Evolutionary conservation across 2,797 vertebrate species (phyloP), one percentile per base, ranked within the genome.

Genomic region (Amphiprion clarkii): DNA sequence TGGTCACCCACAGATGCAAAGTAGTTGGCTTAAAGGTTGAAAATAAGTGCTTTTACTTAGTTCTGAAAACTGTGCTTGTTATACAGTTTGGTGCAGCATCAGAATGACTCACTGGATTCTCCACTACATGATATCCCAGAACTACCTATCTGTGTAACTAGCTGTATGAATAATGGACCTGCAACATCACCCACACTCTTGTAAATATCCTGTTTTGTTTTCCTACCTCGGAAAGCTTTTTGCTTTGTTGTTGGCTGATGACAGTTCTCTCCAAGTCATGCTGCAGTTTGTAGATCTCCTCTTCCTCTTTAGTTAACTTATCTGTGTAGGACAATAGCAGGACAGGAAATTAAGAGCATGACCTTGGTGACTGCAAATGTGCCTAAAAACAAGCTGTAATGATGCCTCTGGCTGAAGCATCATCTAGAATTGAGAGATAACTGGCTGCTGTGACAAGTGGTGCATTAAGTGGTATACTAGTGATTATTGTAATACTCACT

Each of bases 231-330:
- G 89, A 70, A 16, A 84, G 81, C 25, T 88, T 95, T 85, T 95
- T 96, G 73, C 89, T 93, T 57, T 95, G 95, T 29, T 97, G 97
- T 52, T 97, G 96, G 67, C 95, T 97, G 90, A 99, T 97, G 0
- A 96, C 95, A 0, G 95, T 94, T 88, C 95, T 97, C 91, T 96
- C 97, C 87, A 99, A 93, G 87, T 99, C 97, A 27, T 98, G 96
- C 64, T 97, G 96, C 71, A 99, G 95, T 93, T 97, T 99, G 92
- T 97, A 98, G 84, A 99, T 99, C 82, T 99, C 97, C 88, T 99
- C 98, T 61, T 99, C 97, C 91, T 99, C 98, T 95, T 97, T 99
- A 85, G 95, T 93, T 25, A 96, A 86, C 84, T 95, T 96, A 90
- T 98, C 98, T 99, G 78, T 57, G 21, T 46, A 64, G 79, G 44